A percentile compares a stretch with the other conserved stretches of the same genome.
These are phyloP conservation scores for Mirounga angustirostris DNA, from an alignment of 2,113 vertebrate genomes.

Conservation along the genomic window DNA sequence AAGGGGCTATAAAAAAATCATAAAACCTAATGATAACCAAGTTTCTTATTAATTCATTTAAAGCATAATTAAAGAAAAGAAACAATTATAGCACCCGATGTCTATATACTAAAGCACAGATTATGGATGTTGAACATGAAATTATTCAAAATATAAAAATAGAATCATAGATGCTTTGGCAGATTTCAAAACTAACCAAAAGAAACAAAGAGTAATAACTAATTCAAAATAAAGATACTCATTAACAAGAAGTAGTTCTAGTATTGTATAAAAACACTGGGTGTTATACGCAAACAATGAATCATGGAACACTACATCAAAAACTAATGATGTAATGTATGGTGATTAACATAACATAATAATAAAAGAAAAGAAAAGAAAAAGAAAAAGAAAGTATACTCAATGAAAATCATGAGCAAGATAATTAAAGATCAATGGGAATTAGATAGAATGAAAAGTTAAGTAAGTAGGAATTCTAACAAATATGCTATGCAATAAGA, in stretches of 20 bases:
- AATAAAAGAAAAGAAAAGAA: neutral
- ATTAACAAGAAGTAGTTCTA: neutral
- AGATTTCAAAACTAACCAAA: neutral
- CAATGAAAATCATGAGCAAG: neutral
- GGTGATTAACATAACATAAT: no score
- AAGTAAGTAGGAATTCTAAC: neutral
- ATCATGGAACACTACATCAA: no score
- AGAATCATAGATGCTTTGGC: neutral
- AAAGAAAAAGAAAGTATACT: neutral
- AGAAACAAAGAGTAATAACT: neutral
- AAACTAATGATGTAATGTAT: no score
- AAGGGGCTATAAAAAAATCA: neutral
- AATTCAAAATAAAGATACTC: constrained; percentile 22
- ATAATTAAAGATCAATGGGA: neutral
- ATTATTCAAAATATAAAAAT: neutral
- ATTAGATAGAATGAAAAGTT: neutral
- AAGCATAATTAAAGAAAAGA: neutral
- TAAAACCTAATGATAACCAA: neutral
- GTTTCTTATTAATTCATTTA: neutral
- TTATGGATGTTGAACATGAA: neutral
- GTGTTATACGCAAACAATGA: no score
- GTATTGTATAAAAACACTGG: neutral
- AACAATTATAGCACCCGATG: neutral
- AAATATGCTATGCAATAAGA: neutral
- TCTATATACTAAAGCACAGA: neutral